Conservation (phyloP, 1,140 invertebrate species). For the Aphelenchoides besseyi region DNA sequence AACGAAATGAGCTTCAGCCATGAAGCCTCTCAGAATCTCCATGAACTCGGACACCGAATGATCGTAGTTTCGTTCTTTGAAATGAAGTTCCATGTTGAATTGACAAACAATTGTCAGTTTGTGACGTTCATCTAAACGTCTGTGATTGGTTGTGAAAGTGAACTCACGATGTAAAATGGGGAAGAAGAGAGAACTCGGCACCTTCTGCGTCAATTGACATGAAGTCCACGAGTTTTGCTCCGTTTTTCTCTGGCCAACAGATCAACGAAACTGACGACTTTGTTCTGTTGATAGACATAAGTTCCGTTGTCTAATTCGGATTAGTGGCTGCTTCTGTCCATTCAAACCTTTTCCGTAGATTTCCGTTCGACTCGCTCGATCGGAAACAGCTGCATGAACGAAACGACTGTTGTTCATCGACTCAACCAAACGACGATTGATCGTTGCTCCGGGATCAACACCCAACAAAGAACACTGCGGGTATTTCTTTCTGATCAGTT, state of each 20-base stretch:
- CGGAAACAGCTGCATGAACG: not conserved
- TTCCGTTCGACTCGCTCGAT: not conserved
- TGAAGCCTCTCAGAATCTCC: not conserved
- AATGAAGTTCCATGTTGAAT: slow-evolving; percentile 12
- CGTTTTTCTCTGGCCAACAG: not conserved
- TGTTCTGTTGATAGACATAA: not conserved
- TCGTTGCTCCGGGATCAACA: not conserved
- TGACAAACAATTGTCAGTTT: not conserved
- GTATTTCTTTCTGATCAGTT: not conserved
- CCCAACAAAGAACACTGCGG: not conserved
- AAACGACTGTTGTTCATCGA: not conserved
- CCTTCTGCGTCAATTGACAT: slow-evolving; percentile 7
- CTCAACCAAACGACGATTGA: not conserved
- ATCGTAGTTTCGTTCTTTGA: not conserved
- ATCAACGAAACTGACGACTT: not conserved
- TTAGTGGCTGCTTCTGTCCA: not conserved
- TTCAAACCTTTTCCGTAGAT: slow-evolving; percentile 1
- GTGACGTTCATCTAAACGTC: not conserved
- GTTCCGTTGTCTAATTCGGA: slow-evolving; percentile 2
- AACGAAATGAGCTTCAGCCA: slow-evolving; percentile 10
- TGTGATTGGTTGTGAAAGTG: not conserved
- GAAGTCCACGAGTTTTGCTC: not conserved
- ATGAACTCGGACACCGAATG: not conserved
- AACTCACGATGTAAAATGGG: not conserved
- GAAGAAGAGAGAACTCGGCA: not conserved